Evolutionary conservation across 1,140 invertebrate species (phyloP), one percentile per base, ranked within the genome.

Genomic region (Probaryconus sp.): DNA sequence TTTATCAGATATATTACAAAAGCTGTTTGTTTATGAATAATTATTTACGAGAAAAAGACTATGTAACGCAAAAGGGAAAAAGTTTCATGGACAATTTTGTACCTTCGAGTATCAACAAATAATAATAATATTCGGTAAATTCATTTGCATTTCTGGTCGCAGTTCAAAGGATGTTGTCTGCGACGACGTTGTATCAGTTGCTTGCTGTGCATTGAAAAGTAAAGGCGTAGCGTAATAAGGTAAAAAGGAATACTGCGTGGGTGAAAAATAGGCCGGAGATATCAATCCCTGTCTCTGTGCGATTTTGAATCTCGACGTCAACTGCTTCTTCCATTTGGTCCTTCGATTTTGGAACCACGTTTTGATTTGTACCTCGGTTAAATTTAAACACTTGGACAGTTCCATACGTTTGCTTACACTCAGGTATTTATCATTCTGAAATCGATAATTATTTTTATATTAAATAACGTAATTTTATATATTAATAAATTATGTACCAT

Each of bases 331-430:
- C 96, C 96, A 98, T 81, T 98, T 98, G 0, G 96, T 98, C 61
- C 96, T 89, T 42, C 96, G 89, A 85, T 98, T 98, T 87, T 98
- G 96, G 81, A 97, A 98, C 97, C 97, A 98, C 0, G 97, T 98
- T 84, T 98, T 98, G 51, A 98, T 97, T 89, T 98, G 97, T 1
- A 97, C 96, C 88, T 98, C 97, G 0, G 96, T 98, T 6, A 98
- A 86, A 55, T 92, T 94, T 4, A 98, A 82, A 0, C 92, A 92
- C 83, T 96, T 95, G 0, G 96, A 97, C 0, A 98, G 87, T 77
- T 98, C 96, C 92, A 97, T 93, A 37, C 97, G 88, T 87, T 98
- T 98, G 65, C 93, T 96, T 0, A 98, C 97, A 81, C 96, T 98
- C 5, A 98, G 88, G 83, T 98, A 98, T 84, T 98, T 98, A 86